phyloP scores from a whole-genome alignment of 1,140 invertebrate species.

The Drosophila arizonae region DNA sequence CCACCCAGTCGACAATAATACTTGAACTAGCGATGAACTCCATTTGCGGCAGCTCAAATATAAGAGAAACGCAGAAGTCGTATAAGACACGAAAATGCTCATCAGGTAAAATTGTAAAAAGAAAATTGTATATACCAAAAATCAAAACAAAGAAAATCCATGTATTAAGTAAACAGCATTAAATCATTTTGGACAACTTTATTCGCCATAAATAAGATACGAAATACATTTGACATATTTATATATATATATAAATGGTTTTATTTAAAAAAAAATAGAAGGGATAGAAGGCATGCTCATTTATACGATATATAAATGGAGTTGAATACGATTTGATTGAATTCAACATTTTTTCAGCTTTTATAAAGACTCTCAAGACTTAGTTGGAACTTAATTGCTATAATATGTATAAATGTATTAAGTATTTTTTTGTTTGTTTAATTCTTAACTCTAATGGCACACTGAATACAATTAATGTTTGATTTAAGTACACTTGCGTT shows the following conservation, averaged over 20 bases:
- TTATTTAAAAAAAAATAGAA: slow-evolving; percentile 26
- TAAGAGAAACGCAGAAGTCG: slow-evolving; percentile 1
- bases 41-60: background rate
- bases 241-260: slow-evolving; percentile 33
- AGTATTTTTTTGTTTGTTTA: slow-evolving; percentile 29
- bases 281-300: background rate
- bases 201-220: slow-evolving; percentile 75
- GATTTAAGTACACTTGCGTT: slow-evolving; percentile 49
- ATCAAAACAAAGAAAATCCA: background rate
- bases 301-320: background rate
- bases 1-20: slow-evolving; percentile 48
- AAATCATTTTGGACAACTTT: slow-evolving; percentile 67
- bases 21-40: background rate
- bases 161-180: slow-evolving; percentile 10
- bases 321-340: background rate
- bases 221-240: slow-evolving; percentile 47
- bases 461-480: slow-evolving; percentile 65
- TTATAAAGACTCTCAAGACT: background rate
- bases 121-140: slow-evolving; percentile 23
- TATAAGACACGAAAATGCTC: slow-evolving; percentile 33
- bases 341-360: background rate
- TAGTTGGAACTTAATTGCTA: background rate
- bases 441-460: slow-evolving; percentile 65
- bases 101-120: slow-evolving; percentile 43
- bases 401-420: slow-evolving; percentile 20